Base-by-base conservation (phyloP, 2,797 vertebrate species). In the Odontamblyopus rebecca region DNA sequence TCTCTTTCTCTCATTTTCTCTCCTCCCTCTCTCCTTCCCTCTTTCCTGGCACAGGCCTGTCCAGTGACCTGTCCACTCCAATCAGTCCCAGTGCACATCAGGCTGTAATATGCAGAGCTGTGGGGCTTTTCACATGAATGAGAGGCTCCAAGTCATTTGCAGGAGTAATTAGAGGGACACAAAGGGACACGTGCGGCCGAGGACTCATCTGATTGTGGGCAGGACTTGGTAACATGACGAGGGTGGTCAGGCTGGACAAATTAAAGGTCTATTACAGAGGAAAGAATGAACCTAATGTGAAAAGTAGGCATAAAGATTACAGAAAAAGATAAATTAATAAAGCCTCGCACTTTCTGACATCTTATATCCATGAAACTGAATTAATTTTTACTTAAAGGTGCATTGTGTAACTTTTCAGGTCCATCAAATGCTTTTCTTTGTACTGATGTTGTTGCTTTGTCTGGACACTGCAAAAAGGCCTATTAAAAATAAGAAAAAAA, bases 161-260 rank as follows among this genome's bases (percentile, higher is more conserved):
- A 4, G 6, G 71, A 81, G 71, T 85, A 86, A 87, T 86, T 87
- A 82, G 68, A 79, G 61, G 71, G 54, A 35, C 56, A 57, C 57
- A 56, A 67, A 81, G 71, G 72, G 84, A 85, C 84, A 73, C 11
- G 80, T 30, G 59, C 78, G 69, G 66, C 70, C 44, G 74, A 72
- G 44, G 75, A 41, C 16, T 64, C 72, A 85, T 82, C 77, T 81
- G 79, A 78, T 79, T 73, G 80, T 74, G 77, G 79, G 75, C 84
- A 80, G 86, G 84, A 70, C 63, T 48, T 48, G 29, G 44, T 67
- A 72, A 77, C 80, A 81, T 74, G 82, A 81, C 73, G 67, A 67
- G 6, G 68, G 63, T 68, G 67, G 72, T 23, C 64, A 81, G 70
- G 79, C 72, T 70, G 71, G 64, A 69, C 1, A 70, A 81, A 89